Evolutionary conservation across 92 coral and sea anemone species (phyloP).

Genomic region (Bergia puertoricense): DNA sequence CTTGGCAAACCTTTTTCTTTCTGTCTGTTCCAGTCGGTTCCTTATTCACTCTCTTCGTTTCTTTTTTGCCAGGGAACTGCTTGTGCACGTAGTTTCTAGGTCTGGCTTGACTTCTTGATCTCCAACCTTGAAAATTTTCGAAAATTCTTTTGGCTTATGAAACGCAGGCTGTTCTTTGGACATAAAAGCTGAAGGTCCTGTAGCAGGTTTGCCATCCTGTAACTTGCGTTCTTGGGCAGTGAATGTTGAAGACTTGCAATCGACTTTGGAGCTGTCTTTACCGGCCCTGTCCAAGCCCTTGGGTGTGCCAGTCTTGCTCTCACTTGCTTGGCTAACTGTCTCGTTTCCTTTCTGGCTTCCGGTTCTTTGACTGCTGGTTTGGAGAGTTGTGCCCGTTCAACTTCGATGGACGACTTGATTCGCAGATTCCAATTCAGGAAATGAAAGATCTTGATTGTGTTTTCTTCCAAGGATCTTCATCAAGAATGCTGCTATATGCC

Average conservation of each 20-base stretch:
- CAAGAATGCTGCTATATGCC: constrained; percentile 58
- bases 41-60: constrained; percentile 1
- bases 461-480: constrained; percentile 57
- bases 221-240: constrained; percentile 18
- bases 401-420: constrained; percentile 28
- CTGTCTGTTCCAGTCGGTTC: constrained; percentile 3
- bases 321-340: not conserved
- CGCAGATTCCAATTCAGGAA: constrained; percentile 66
- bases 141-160: no score
- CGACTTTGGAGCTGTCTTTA: not conserved
- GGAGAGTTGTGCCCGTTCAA: not conserved
- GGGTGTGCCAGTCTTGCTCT: constrained; percentile 1
- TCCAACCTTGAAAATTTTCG: no score
- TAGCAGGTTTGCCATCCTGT: no score
- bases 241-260: constrained; percentile 12
- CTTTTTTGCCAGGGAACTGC: not conserved
- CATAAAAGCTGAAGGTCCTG: no score
- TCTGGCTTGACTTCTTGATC: no score
- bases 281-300: constrained; percentile 12
- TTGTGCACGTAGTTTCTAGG: not conserved
- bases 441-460: constrained; percentile 55
- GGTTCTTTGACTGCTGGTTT: not conserved
- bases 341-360: constrained; percentile 12
- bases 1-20: constrained; percentile 10
- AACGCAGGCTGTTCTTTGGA: no score